phyloP scores from a whole-genome alignment of 1,140 invertebrate genomes.

The Laodelphax striatellus region DNA sequence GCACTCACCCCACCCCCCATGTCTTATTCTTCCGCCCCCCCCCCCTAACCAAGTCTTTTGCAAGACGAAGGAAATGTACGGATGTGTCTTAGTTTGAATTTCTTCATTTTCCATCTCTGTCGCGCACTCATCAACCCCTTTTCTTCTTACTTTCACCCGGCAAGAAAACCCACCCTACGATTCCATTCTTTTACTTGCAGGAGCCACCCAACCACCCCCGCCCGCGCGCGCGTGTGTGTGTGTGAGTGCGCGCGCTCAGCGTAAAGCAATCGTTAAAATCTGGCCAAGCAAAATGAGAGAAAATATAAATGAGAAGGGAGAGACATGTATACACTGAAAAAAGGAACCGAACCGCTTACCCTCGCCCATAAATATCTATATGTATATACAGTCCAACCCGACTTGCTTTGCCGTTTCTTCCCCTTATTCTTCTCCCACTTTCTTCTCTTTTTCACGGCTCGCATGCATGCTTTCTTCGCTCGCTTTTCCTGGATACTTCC shows the following conservation, averaged over 20 bases:
- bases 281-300: slow-evolving; percentile 24
- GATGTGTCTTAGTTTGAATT: slow-evolving; percentile 22
- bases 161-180: slow-evolving; percentile 9
- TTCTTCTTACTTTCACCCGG: background rate
- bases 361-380: background rate
- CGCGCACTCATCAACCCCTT: slow-evolving; percentile 19
- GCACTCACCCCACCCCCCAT: too few relatives aligned
- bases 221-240: background rate
- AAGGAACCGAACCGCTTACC: slow-evolving; percentile 4
- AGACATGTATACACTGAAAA: slow-evolving; percentile 14
- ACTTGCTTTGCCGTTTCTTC: background rate
- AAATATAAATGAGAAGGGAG: slow-evolving; percentile 24
- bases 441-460: slow-evolving; percentile 2
- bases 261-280: slow-evolving; percentile 25
- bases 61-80: slow-evolving; percentile 16
- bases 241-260: slow-evolving; percentile 7
- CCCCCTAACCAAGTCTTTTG: slow-evolving; percentile 11
- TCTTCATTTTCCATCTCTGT: slow-evolving; percentile 19
- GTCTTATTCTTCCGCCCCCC: background rate
- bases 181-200: slow-evolving; percentile 21
- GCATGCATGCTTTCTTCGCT: background rate
- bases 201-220: background rate
- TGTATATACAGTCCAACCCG: slow-evolving; percentile 1
- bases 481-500: slow-evolving; percentile 13
- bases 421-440: slow-evolving; percentile 4